Evolutionary conservation across 2,888 invertebrate genomes (phyloP).

Genomic region (Gymnocheta viridis): DNA sequence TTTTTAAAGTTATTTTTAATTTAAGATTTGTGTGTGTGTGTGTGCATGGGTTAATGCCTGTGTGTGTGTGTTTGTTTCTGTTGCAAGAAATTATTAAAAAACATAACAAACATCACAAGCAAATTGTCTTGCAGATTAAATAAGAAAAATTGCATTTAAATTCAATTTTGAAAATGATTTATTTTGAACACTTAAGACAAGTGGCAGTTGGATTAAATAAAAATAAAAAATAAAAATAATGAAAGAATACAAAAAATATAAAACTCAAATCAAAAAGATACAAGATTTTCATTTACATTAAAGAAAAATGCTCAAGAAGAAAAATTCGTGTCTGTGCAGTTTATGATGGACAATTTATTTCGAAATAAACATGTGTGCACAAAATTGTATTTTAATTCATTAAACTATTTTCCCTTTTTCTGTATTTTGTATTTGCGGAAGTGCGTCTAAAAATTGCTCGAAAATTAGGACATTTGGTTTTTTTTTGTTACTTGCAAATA

Average conservation of each 20-base stretch:
- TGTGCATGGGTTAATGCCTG: background rate
- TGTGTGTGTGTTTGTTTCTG: background rate
- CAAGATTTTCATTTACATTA: background rate
- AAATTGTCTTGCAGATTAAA: constrained; percentile 54
- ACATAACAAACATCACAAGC: background rate
- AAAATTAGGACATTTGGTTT: constrained; percentile 38
- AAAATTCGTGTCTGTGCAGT: constrained; percentile 3
- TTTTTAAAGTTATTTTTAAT: background rate
- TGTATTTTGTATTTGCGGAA: constrained; percentile 26
- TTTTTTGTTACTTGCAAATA: background rate
- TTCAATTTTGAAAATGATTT: constrained; percentile 67
- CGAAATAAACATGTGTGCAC: constrained; percentile 36
- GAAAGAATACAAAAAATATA: constrained; percentile 2
- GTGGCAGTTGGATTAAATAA: constrained; percentile 58
- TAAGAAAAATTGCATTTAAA: constrained; percentile 66
- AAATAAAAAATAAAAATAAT: background rate
- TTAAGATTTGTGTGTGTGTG: background rate
- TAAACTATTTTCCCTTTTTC: constrained; percentile 8
- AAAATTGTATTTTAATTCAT: constrained; percentile 21
- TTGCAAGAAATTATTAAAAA: constrained; percentile 25
- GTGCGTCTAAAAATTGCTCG: constrained; percentile 33
- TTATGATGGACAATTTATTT: background rate
- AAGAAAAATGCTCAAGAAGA: constrained; percentile 17
- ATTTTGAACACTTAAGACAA: constrained; percentile 67
- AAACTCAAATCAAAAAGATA: constrained; percentile 8